Conservation (phyloP, 2,888 invertebrate species). For the Oscheius sp. region DNA sequence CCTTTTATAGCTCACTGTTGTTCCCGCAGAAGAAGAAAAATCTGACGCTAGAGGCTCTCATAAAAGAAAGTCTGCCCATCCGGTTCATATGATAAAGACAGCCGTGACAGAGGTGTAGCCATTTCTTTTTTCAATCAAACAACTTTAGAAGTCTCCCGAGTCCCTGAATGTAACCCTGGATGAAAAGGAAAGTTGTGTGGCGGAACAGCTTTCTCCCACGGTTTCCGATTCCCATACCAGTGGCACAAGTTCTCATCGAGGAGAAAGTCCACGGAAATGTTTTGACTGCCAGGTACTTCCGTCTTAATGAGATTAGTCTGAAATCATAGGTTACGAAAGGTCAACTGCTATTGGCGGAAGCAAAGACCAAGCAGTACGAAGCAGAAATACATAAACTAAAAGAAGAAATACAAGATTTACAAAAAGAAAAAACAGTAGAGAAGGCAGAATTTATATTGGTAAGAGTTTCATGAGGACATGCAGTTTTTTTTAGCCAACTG, state of each 20-base stretch:
- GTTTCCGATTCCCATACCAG: conserved; percentile 65
- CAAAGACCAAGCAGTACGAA: conserved; percentile 43
- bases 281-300: conserved; percentile 54
- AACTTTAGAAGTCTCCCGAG: neutral
- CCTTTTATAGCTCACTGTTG: too few relatives aligned
- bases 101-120: conserved; percentile 23
- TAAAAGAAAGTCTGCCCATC: conserved; percentile 35
- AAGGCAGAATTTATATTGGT: conserved; percentile 2
- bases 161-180: conserved; percentile 46
- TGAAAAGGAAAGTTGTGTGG: conserved; percentile 43
- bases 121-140: neutral
- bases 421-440: conserved; percentile 28
- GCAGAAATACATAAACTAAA: conserved; percentile 44
- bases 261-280: conserved; percentile 46
- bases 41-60: conserved; percentile 16
- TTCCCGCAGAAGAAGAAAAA: conserved; percentile 25
- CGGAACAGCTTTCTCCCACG: conserved; percentile 59
- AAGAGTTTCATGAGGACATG: neutral
- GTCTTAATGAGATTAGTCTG: neutral
- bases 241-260: conserved; percentile 53
- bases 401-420: conserved; percentile 33
- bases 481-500: conserved; percentile 14
- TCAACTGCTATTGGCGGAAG: conserved; percentile 37
- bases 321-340: conserved; percentile 38
- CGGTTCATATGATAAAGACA: conserved; percentile 21